Conservation (phyloP, 2,888 invertebrate species). For the Cosmopolites sordidus region DNA sequence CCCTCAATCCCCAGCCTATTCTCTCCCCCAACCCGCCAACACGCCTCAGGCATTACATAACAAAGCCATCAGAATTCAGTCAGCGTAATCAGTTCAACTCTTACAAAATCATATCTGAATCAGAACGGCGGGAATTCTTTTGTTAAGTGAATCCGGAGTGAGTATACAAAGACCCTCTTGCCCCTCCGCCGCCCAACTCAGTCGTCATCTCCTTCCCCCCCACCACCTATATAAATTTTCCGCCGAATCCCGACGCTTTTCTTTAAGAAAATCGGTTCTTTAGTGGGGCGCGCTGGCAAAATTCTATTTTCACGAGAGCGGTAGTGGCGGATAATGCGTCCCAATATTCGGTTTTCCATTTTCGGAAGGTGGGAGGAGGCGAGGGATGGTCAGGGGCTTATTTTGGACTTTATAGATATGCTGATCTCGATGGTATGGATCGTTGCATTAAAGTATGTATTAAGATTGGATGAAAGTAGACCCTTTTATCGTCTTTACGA, state of each 20-base stretch:
- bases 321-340: too few relatives aligned
- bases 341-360: constrained; percentile 1
- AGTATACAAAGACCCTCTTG: constrained; percentile 14
- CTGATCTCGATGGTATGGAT: neutral
- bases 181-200: neutral
- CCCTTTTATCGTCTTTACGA: too few relatives aligned
- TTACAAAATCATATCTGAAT: constrained; percentile 25
- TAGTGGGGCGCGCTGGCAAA: constrained; percentile 11
- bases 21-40: neutral
- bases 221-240: constrained; percentile 21
- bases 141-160: constrained; percentile 19
- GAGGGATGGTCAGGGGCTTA: neutral
- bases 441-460: neutral
- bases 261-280: constrained; percentile 22
- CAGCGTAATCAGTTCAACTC: constrained; percentile 23
- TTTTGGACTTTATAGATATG: constrained; percentile 1
- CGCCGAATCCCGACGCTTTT: constrained; percentile 14
- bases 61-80: constrained; percentile 21
- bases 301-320: too few relatives aligned
- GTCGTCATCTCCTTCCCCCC: neutral
- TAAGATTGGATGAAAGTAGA: neutral
- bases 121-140: constrained; percentile 16
- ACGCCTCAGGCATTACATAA: constrained; percentile 4
- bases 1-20: neutral
- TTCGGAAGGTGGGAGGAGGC: neutral